A percentile compares a stretch with the other conserved stretches of the same genome.
Evolutionary conservation across 2,797 vertebrate species (phyloP).

Genomic region (Leucoraja ocellata): DNA sequence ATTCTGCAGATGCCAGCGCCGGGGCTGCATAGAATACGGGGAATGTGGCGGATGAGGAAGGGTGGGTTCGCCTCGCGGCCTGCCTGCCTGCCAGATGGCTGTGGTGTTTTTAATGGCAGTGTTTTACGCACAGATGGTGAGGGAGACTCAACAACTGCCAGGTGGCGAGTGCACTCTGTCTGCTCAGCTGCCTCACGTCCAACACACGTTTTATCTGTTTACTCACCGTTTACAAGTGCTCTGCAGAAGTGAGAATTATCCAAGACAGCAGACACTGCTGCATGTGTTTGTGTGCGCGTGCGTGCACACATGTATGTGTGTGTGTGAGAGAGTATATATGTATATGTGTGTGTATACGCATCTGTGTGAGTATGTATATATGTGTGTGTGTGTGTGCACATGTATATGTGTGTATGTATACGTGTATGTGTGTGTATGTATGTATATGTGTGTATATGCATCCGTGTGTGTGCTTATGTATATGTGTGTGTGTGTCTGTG

Average conservation of each 20-base stretch:
- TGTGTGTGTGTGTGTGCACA: too few relatives aligned
- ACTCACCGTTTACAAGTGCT: not conserved
- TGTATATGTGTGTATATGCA: too few relatives aligned
- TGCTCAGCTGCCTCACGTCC: conserved; percentile 15
- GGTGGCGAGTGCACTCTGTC: conserved; percentile 13
- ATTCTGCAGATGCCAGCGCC: not conserved
- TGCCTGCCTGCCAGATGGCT: not conserved
- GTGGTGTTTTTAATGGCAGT: conserved; percentile 33
- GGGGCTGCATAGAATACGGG: not conserved
- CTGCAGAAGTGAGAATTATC: conserved; percentile 8
- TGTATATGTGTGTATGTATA: too few relatives aligned
- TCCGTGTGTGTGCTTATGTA: too few relatives aligned
- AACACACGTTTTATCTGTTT: conserved; percentile 32
- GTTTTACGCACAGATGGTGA: not conserved
- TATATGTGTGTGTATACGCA: not conserved
- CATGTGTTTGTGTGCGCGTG: not conserved
- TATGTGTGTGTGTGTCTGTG: too few relatives aligned
- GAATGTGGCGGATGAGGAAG: not conserved
- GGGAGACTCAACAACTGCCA: conserved; percentile 35
- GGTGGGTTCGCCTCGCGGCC: not conserved
- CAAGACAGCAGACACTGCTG: not conserved
- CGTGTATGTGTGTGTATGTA: too few relatives aligned
- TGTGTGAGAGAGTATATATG: not conserved
- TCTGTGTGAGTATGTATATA: too few relatives aligned
- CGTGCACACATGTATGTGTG: not conserved